Base-by-base conservation (phyloP, 1,140 invertebrate genomes). In the Parasteatoda tepidariorum region DNA sequence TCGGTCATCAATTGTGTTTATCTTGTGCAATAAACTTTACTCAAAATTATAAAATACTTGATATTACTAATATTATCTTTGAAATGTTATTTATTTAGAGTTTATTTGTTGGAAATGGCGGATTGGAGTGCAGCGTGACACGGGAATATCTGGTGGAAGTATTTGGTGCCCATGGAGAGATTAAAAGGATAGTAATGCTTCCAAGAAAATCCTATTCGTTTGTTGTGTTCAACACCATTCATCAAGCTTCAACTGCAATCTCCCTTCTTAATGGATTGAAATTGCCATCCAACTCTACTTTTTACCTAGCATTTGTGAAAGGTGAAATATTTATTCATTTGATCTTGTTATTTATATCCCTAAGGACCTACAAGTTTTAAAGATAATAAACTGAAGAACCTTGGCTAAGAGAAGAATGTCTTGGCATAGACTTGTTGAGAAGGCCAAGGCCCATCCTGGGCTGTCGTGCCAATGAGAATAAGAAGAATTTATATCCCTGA, bases 181-280 rank as follows among this genome's bases (percentile, higher is more conserved):
- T 92, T 41, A 89, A 89, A 85, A 90, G 90, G 66, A 89, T 95
- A 48, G 86, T 92, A 24, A 93, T 96, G 92, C 85, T 93, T 70
- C 90, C 92, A 18, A 90, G 90, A 68, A 95, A 95, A 90, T 94
- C 94, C 0, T 96, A 94, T 87, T 92, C 92, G 68, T 95, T 95
- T 89, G 85, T 96, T 2, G 88, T 89, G 64, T 95, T 92, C 87
- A 62, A 86, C 9, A 87, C 88, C 2, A 24, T 89, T 3, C 83
- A 89, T 15, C 89, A 91, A 84, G 91, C 93, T 5, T 81, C 86
- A 61, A 85, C 86, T 38, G 91, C 92, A 15, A 92, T 90, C 84
- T 75, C 89, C 9, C 87, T 88, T 61, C 89, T 92, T 82, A 91
- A 93, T 89, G 92, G 92, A 24, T 86, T 81, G 9, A 68, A 87